Percentiles rank a stretch among this genome's conserved stretches.
These are phyloP conservation scores for Euphydryas editha DNA, from an alignment of 2,888 invertebrate species.

Conservation along the genomic window DNA sequence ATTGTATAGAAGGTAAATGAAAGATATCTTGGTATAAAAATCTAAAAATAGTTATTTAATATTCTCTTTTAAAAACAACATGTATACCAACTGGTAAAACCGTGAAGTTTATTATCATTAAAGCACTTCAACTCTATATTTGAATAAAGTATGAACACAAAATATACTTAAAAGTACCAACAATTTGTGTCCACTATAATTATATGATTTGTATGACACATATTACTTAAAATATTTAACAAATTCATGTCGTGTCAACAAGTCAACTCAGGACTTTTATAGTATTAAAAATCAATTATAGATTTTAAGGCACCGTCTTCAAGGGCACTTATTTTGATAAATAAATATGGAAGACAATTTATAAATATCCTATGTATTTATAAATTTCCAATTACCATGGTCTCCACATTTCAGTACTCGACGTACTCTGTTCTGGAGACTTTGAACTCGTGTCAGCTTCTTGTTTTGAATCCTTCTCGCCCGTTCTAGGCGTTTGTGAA, in stretches of 20 bases:
- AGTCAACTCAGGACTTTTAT: not conserved
- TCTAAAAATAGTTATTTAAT: slow-evolving; percentile 28
- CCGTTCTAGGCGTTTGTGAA: slow-evolving; percentile 38
- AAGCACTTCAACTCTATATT: not conserved
- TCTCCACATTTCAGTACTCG: slow-evolving; percentile 74
- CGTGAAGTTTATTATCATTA: slow-evolving; percentile 62
- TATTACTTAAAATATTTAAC: slow-evolving; percentile 21
- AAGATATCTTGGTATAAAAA: slow-evolving; percentile 21
- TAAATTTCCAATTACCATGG: slow-evolving; percentile 57
- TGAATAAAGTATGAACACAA: slow-evolving; percentile 11
- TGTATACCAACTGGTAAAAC: slow-evolving; percentile 67
- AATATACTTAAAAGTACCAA: slow-evolving; percentile 17
- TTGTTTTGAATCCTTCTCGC: slow-evolving; percentile 41
- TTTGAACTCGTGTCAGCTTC: slow-evolving; percentile 64
- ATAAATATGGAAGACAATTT: slow-evolving; percentile 37
- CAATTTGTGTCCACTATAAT: slow-evolving; percentile 10
- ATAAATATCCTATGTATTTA: not conserved
- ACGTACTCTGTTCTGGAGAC: slow-evolving; percentile 67
- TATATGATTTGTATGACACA: slow-evolving; percentile 13
- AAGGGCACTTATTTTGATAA: slow-evolving; percentile 28
- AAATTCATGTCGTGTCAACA: not conserved
- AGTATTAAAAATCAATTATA: slow-evolving; percentile 5
- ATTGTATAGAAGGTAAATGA: slow-evolving; percentile 3
- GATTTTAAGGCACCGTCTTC: slow-evolving; percentile 8
- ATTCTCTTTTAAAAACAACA: slow-evolving; percentile 37